Conservation (phyloP, 2,888 invertebrate genomes). For the Myathropa florea region DNA sequence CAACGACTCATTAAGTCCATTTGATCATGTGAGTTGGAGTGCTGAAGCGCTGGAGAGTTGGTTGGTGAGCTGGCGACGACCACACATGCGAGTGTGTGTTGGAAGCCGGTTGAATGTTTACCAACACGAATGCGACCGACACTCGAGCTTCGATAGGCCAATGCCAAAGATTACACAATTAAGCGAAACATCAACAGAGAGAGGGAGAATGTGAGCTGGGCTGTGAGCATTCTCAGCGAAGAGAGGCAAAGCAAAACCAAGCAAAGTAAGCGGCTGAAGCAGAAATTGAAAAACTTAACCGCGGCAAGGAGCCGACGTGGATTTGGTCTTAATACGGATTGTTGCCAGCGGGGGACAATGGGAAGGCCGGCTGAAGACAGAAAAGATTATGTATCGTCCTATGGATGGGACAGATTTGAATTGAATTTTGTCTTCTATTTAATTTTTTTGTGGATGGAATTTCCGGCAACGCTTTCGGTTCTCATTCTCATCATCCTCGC, state of each 20-base stretch:
- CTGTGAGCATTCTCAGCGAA: background rate
- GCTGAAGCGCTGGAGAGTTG: background rate
- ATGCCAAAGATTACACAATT: constrained; percentile 66
- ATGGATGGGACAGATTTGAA: constrained; percentile 23
- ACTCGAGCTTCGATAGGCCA: constrained; percentile 54
- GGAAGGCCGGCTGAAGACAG: background rate
- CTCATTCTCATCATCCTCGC: background rate
- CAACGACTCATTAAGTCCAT: constrained; percentile 18
- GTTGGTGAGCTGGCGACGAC: background rate
- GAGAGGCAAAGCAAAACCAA: background rate
- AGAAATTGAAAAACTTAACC: constrained; percentile 8
- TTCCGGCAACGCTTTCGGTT: constrained; percentile 21
- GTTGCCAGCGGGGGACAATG: background rate
- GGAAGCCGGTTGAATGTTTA: constrained; percentile 28
- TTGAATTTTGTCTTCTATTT: background rate
- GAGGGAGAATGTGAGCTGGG: background rate
- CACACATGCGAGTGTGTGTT: constrained; percentile 8
- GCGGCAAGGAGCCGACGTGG: background rate
- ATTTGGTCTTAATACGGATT: background rate
- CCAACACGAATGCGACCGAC: background rate
- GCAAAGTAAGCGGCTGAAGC: constrained; percentile 5
- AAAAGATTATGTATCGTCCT: background rate
- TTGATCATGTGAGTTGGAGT: constrained; percentile 35
- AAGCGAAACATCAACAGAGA: constrained; percentile 59
- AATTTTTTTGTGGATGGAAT: constrained; percentile 28